Evolutionary conservation across 2,888 invertebrate genomes (phyloP).

Genomic region (Patella ulyssiponensis): DNA sequence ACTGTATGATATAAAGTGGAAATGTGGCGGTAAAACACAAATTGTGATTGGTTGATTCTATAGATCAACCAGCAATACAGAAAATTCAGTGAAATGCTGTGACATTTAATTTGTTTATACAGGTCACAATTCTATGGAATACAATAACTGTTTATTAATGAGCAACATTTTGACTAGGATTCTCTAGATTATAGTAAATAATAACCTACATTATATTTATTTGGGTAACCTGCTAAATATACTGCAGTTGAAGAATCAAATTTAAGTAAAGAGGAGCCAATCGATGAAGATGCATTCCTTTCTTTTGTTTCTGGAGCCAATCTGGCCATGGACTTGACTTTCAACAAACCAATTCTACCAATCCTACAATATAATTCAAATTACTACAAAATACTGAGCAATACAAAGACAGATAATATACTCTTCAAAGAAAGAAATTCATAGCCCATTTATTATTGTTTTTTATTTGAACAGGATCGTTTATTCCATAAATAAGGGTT

Average conservation of each 20-base stretch:
- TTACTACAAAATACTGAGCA: neutral
- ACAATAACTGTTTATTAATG: too few species aligned
- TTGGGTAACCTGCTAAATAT: conserved; percentile 52
- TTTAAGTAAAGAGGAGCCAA: conserved; percentile 78
- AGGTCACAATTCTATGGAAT: too few species aligned
- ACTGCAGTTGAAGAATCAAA: conserved; percentile 68
- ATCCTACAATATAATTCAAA: conserved; percentile 73
- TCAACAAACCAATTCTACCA: conserved; percentile 80
- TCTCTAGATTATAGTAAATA: too few species aligned
- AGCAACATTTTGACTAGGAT: too few species aligned
- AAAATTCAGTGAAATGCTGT: too few species aligned
- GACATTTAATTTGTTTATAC: too few species aligned
- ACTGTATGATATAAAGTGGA: too few species aligned
- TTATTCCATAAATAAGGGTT: too few species aligned
- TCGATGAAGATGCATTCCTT: conserved; percentile 75
- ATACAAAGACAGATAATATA: neutral
- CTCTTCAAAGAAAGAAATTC: neutral
- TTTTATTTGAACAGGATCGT: neutral
- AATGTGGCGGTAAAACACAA: too few species aligned
- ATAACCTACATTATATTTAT: conserved; percentile 38
- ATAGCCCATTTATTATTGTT: neutral
- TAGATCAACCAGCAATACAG: too few species aligned
- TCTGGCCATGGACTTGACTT: conserved; percentile 76
- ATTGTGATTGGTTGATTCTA: too few species aligned
- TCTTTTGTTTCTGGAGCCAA: conserved; percentile 65